Percentiles rank a stretch among this genome's conserved stretches.
phyloP scores from a whole-genome alignment of 2,888 invertebrate species.

The Nomada lathburiana region DNA sequence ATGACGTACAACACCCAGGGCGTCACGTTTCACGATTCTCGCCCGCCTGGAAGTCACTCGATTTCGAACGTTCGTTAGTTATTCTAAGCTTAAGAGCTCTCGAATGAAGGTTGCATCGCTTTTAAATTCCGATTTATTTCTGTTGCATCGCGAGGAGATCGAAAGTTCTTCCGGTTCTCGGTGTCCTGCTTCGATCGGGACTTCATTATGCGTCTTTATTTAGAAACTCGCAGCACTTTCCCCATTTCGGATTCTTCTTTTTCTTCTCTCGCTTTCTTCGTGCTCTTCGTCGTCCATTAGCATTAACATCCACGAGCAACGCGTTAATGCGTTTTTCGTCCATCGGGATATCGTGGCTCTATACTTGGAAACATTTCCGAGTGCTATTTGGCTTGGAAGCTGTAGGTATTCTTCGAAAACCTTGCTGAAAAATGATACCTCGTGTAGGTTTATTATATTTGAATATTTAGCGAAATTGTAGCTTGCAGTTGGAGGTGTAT shows the following conservation, averaged over 20 bases:
- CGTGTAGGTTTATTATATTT: no score
- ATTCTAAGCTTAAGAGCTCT: slow-evolving; percentile 55
- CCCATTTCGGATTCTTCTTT: slow-evolving; percentile 6
- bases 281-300: slow-evolving; percentile 6
- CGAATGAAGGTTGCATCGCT: slow-evolving; percentile 50
- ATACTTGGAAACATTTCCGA: slow-evolving; percentile 13
- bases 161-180: slow-evolving; percentile 20
- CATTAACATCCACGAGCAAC: slow-evolving; percentile 32
- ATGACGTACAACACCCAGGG: slow-evolving; percentile 11
- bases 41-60: slow-evolving; percentile 22
- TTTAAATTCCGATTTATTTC: slow-evolving; percentile 56
- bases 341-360: background rate
- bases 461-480: no score
- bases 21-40: slow-evolving; percentile 2
- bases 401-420: background rate
- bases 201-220: slow-evolving; percentile 48
- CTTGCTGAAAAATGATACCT: no score
- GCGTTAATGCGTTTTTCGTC: slow-evolving; percentile 15
- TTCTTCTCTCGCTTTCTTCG: background rate
- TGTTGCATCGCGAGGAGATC: slow-evolving; percentile 5
- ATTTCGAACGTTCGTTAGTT: slow-evolving; percentile 55
- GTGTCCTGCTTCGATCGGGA: background rate
- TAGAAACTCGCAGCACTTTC: slow-evolving; percentile 25
- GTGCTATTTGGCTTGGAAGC: slow-evolving; percentile 7
- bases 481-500: no score